Base-by-base conservation (phyloP, 2,113 vertebrate genomes). In the Pseudolaguvia tuberculata region DNA sequence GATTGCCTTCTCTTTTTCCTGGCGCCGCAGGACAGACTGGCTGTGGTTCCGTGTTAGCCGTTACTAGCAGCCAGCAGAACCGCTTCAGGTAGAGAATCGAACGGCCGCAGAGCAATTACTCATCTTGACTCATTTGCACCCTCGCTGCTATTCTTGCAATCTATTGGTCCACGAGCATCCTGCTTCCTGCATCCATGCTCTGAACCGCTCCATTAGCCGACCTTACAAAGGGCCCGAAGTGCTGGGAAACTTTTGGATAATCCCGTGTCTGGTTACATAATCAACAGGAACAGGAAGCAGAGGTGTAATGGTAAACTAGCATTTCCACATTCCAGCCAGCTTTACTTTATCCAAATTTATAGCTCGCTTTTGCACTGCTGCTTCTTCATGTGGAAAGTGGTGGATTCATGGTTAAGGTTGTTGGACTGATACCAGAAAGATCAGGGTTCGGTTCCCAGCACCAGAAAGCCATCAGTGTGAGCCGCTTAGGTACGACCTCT, bases 41-140 rank as follows among this genome's bases (percentile, higher is more conserved):
- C 47, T 59, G 23, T 0, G 39, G 76, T 79, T 39, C 47, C 29
- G 25, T 39, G 18, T 66, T 56, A 17, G 51, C 29, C 53, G 55
- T 72, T 27, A 74, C 59, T 52, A 73, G 74, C 74, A 62, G 73
- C 67, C 55, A 50, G 56, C 68, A 42, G 59, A 50, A 39, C 66
- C 23, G 10, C 39, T 21, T 27, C 15, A 15, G 42, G 9, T 18
- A 66, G 58, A 59, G 51, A 21, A 50, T 23, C 13, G 21, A 71
- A 27, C 63, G 48, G 45, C 45, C 31, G 45, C 45, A 59, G 8
- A 17, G 51, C 61, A 70, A 63, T 77, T 71, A 63, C 67, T 77
- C 75, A 77, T 63, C 75, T 47, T 27, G 48, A 70, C 69, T 70
- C 50, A 45, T 77, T 70, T 20, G 20, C 67, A 62, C 55, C 11